A percentile compares a stretch with the other conserved stretches of the same genome.
Evolutionary conservation across 92 coral and sea anemone species (phyloP).

Genomic region (Porites evermanni): DNA sequence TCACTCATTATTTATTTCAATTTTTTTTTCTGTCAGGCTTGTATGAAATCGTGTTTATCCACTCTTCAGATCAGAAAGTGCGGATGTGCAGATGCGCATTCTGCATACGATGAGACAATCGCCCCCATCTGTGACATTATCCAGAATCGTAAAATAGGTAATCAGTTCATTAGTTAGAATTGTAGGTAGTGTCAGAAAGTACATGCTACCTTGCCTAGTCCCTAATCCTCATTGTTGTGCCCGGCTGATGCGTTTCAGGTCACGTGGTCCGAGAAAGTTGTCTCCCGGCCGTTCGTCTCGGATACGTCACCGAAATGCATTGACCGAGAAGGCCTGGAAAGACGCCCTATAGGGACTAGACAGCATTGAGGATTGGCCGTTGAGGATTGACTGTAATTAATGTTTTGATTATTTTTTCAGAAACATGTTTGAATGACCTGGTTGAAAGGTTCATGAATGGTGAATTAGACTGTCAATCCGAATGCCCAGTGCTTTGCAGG

Average conservation of each 20-base stretch:
- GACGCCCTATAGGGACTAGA: no score
- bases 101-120: neutral
- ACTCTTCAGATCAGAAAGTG: constrained; percentile 23
- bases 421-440: constrained; percentile 10
- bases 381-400: neutral
- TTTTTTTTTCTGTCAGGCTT: constrained; percentile 13
- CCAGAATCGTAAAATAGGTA: constrained; percentile 8
- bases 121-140: constrained; percentile 17
- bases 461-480: constrained; percentile 18
- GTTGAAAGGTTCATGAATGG: constrained; percentile 13
- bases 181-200: no score
- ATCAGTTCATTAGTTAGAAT: no score
- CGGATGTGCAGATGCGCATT: constrained; percentile 41
- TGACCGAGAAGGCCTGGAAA: no score
- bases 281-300: no score
- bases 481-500: constrained; percentile 63
- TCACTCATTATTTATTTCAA: no score
- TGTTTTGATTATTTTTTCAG: constrained; percentile 10
- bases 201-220: no score
- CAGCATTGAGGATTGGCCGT: neutral
- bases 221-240: no score
- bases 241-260: no score
- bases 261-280: no score
- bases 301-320: no score
- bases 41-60: constrained; percentile 45